Evolutionary conservation across 2,888 invertebrate genomes (phyloP).

Genomic region (Dusona sp.): DNA sequence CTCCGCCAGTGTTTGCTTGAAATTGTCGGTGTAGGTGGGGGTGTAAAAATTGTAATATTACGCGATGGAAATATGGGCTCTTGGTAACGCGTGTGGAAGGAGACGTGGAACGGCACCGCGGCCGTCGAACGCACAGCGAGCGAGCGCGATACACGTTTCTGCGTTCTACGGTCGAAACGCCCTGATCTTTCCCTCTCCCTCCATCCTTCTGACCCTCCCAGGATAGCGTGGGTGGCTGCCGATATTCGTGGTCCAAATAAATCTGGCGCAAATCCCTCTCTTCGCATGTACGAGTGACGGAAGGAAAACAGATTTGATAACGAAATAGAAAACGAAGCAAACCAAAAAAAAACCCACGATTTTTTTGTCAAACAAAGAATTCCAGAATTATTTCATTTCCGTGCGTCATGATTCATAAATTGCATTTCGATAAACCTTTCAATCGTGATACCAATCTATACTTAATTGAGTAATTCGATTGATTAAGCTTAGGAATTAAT

Average conservation of each 20-base stretch:
- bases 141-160: constrained; percentile 40
- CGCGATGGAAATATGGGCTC: constrained; percentile 45
- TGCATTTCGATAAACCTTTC: background rate
- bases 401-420: background rate
- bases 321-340: background rate
- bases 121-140: constrained; percentile 54
- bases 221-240: constrained; percentile 64
- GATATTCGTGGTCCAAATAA: constrained; percentile 66
- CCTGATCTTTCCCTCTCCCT: constrained; percentile 38
- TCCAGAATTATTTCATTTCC: background rate
- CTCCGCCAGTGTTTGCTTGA: constrained; percentile 38
- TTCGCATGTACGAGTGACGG: constrained; percentile 21
- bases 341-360: background rate
- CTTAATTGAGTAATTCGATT: background rate
- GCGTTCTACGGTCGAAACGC: constrained; percentile 65
- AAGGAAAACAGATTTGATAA: constrained; percentile 44
- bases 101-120: constrained; percentile 61
- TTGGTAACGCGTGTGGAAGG: constrained; percentile 30
- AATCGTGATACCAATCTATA: background rate
- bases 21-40: constrained; percentile 1
- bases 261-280: constrained; percentile 48
- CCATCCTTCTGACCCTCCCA: constrained; percentile 29
- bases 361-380: background rate
- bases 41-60: constrained; percentile 57
- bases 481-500: background rate